A percentile compares a stretch with the other conserved stretches of the same genome.
Evolutionary conservation across 1,140 invertebrate genomes (phyloP).

Genomic region (Drosophila serrata): DNA sequence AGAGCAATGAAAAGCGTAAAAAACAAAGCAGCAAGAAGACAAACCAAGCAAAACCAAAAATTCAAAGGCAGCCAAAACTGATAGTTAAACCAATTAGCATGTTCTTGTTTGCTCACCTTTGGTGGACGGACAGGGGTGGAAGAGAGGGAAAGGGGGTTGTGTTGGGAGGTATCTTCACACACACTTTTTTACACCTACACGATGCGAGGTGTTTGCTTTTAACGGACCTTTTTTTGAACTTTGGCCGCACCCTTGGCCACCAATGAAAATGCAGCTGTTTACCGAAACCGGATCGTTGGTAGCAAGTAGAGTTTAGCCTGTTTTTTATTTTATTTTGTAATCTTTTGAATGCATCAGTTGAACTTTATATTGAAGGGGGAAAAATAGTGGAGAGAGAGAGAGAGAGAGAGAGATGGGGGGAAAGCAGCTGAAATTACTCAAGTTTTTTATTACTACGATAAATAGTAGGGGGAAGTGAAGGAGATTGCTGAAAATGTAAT

Average conservation of each 20-base stretch:
- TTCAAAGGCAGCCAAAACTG: conserved; percentile 41
- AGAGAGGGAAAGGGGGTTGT: background rate
- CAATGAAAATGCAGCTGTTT: conserved; percentile 45
- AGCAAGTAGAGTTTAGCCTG: conserved; percentile 20
- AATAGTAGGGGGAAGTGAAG: background rate
- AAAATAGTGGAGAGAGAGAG: too few species aligned
- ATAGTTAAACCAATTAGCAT: conserved; percentile 79
- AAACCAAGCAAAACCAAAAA: conserved; percentile 55
- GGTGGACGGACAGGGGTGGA: too few species aligned
- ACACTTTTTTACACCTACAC: conserved; percentile 37
- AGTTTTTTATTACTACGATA: conserved; percentile 17
- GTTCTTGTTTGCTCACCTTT: conserved; percentile 54
- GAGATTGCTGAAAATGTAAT: background rate
- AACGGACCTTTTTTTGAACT: conserved; percentile 40
- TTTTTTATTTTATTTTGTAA: conserved; percentile 14
- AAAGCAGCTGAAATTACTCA: conserved; percentile 15
- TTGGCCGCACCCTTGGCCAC: conserved; percentile 54
- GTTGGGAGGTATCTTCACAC: conserved; percentile 21
- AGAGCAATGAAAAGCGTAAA: conserved; percentile 2
- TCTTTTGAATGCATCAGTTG: conserved; percentile 41
- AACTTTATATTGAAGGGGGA: conserved; percentile 27
- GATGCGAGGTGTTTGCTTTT: conserved; percentile 50
- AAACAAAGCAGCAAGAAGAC: conserved; percentile 32
- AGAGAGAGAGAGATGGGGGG: background rate
- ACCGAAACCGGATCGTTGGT: conserved; percentile 43